Conservation (phyloP, 2,888 invertebrate species). For the Didymodactylos carnosus region DNA sequence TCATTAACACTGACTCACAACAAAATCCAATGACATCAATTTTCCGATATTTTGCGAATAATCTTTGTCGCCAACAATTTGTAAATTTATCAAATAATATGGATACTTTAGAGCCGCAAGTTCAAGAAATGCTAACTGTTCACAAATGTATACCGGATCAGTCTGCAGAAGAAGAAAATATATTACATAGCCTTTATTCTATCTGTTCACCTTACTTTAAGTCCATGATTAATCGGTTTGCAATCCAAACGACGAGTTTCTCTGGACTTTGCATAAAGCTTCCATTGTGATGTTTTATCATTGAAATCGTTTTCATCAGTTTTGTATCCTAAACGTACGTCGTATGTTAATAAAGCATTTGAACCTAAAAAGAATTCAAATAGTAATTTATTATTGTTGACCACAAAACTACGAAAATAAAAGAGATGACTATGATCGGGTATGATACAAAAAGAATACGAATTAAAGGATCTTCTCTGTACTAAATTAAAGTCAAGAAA, state of each 20-base stretch:
- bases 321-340: background rate
- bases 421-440: no score
- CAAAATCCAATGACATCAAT: constrained; percentile 51
- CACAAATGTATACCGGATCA: no score
- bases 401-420: no score
- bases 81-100: constrained; percentile 36
- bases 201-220: no score
- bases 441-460: no score
- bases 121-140: background rate
- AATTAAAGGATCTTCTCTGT: no score
- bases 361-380: background rate
- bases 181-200: no score
- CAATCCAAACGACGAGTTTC: background rate
- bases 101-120: background rate
- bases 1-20: constrained; percentile 37
- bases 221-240: background rate
- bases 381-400: no score
- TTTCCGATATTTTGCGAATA: background rate
- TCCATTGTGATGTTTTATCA: background rate
- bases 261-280: background rate
- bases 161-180: no score
- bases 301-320: background rate
- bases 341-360: background rate
- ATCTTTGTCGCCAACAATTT: constrained; percentile 54
- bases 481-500: no score